These are phyloP conservation scores for Arge pagana DNA, from an alignment of 2,888 invertebrate genomes.

Conservation along the genomic window DNA sequence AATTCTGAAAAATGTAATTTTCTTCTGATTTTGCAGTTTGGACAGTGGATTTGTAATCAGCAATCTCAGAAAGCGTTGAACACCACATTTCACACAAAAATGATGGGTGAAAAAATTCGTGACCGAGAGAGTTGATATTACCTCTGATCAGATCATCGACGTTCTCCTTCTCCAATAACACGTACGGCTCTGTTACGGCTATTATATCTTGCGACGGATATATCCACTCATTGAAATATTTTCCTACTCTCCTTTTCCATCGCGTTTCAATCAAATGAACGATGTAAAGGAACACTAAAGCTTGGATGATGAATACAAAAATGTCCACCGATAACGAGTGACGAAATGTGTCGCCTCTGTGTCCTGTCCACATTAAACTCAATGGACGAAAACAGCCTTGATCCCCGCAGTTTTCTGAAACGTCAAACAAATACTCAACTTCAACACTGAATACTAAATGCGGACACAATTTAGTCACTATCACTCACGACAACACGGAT, in stretches of 20 bases:
- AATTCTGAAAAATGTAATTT: background rate
- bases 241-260: background rate
- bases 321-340: conserved; percentile 32
- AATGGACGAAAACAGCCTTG: conserved; percentile 25
- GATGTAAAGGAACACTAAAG: conserved; percentile 16
- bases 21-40: background rate
- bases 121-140: background rate
- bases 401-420: conserved; percentile 29
- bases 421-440: no score
- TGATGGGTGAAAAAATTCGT: background rate
- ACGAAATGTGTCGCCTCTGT: conserved; percentile 25
- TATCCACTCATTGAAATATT: background rate
- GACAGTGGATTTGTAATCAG: no score
- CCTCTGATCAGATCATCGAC: conserved; percentile 8
- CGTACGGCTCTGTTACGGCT: background rate
- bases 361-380: conserved; percentile 24
- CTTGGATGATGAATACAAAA: conserved; percentile 25
- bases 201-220: background rate
- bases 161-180: conserved; percentile 2
- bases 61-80: no score
- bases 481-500: conserved; percentile 36
- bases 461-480: no score
- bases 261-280: conserved; percentile 3
- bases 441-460: no score
- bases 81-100: no score